Base-by-base conservation (phyloP, 1,140 invertebrate species). In the Bathynomus jamesi region DNA sequence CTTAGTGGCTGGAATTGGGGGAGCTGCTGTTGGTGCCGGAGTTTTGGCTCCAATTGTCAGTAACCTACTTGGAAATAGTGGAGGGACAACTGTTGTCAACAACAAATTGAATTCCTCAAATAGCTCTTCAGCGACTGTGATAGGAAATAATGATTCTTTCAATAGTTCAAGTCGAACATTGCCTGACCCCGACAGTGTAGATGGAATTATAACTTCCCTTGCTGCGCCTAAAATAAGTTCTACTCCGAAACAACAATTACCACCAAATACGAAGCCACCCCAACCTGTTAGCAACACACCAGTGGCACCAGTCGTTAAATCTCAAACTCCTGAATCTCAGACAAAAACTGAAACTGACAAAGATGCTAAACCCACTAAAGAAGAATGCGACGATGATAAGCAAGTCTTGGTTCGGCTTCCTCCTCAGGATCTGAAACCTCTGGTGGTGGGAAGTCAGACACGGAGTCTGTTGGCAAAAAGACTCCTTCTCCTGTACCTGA, bases 381-480 rank as follows among this genome's bases (percentile, higher is more conserved):
- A 71, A n/a, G 69, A 75, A 4, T 40, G 30, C 25, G 76, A 77
- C 31, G 76, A 72, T 32, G 72, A 74, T 40, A 77, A 69, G 40
- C 76, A 1, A 77, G 72, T 67, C 61, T 77, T 17, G 76, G 73
- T 4, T 53, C 70, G 11, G 75, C 67, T 27, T 71, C 75, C 11
- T 68, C 72, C 5, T 71, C 72, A 29, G 64, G 75, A 13, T 73
- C 75, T 7, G 71, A 72, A 24, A 70, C 68, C 29, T 70, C 72
- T 21, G 75, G 72, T 13, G 72, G 70, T 32, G 76, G 76, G 27
- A 77, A 77, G 67, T 74, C 72, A 11, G 76, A 77, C 64, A 77
- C 72, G 5, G 76, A 77, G 60, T 74, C 72, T 29, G 70, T 74
- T 5, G 67, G 72, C n/a, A 77, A 77, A 67, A 77, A 77, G 69